A percentile compares a stretch with the other conserved stretches of the same genome.
Conservation (phyloP, 1,140 invertebrate genomes). For the Procambarus clarkii region DNA sequence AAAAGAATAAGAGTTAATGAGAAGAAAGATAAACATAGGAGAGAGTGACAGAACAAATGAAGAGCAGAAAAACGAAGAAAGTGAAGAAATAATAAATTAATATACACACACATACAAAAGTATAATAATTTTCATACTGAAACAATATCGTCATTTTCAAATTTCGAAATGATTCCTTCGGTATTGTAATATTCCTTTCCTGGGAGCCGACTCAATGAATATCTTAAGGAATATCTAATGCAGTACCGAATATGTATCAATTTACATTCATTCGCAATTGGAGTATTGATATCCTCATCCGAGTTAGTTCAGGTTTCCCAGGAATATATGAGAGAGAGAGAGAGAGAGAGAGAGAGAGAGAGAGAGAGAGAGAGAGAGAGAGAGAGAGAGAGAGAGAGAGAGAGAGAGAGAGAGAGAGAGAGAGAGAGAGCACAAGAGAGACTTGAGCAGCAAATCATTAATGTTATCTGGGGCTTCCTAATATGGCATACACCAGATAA, state of each 20-base stretch:
- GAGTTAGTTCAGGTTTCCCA: neutral
- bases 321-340: neutral
- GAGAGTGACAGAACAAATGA: neutral
- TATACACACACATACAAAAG: neutral
- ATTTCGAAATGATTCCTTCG: too few relatives aligned
- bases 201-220: neutral
- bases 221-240: slow-evolving; percentile 6
- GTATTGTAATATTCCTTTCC: neutral
- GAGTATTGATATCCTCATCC: neutral
- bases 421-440: too few relatives aligned
- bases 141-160: too few relatives aligned
- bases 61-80: neutral
- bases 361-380: neutral
- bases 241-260: neutral
- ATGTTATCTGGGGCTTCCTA: neutral
- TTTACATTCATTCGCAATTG: neutral
- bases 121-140: neutral
- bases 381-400: neutral
- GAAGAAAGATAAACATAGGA: too few relatives aligned
- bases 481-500: neutral
- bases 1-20: too few relatives aligned
- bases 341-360: neutral
- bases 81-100: neutral
- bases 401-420: neutral
- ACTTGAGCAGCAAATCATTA: neutral